Evolutionary conservation across 2,797 vertebrate genomes (phyloP).

Genomic region (Pyrocephalus nanus): DNA sequence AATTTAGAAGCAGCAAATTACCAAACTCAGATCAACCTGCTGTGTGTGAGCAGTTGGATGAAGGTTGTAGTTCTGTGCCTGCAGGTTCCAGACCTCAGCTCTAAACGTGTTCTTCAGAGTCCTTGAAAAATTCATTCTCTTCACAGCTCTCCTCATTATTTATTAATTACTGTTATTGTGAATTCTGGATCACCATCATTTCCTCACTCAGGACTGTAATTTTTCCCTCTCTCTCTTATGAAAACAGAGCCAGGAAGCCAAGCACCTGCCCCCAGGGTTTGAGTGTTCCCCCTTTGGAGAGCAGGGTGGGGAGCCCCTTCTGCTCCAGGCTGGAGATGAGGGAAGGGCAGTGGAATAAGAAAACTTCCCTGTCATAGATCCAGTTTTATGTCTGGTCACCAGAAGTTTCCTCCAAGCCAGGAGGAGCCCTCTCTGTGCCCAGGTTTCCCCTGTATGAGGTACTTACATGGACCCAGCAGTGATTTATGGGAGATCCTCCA

Average conservation of each 20-base stretch:
- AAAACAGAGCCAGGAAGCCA: neutral
- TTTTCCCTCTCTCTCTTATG: neutral
- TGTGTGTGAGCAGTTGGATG: neutral
- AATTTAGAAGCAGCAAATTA: neutral
- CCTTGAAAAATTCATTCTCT: slow-evolving; percentile 38
- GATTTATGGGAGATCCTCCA: neutral
- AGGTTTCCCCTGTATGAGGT: neutral
- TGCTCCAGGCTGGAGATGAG: neutral
- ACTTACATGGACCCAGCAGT: neutral
- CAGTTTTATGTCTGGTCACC: neutral
- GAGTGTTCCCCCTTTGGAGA: neutral
- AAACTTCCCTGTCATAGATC: neutral
- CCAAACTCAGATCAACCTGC: neutral
- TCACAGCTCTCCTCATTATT: slow-evolving; percentile 34
- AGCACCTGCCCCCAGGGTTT: neutral
- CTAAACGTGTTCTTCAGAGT: neutral
- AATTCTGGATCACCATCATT: neutral
- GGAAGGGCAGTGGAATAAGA: neutral
- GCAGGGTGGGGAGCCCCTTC: neutral
- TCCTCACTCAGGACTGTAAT: neutral
- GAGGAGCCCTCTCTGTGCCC: neutral
- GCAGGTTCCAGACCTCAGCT: neutral
- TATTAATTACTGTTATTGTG: slow-evolving; percentile 39
- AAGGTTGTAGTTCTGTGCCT: neutral
- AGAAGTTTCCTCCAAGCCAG: neutral